These are phyloP conservation scores for Eupithecia insigniata DNA, from an alignment of 2,888 invertebrate species.

Conservation along the genomic window DNA sequence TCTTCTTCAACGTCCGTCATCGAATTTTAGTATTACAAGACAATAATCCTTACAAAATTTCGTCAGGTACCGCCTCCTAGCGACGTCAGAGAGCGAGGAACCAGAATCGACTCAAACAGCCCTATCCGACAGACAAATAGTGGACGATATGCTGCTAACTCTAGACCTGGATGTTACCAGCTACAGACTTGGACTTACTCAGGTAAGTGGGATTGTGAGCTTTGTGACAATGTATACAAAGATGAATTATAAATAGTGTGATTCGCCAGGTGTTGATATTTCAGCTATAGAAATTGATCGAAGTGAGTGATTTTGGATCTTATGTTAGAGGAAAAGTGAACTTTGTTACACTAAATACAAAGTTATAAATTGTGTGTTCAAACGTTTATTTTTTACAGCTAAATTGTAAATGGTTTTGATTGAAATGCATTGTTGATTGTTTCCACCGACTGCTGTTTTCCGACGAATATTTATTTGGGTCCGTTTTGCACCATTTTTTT, in stretches of 20 bases:
- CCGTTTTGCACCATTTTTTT: too few relatives aligned
- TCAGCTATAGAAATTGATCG: not conserved
- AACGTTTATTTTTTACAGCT: not conserved
- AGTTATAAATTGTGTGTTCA: not conserved
- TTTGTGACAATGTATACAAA: not conserved
- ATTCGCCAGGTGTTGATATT: not conserved
- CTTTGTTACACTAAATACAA: not conserved
- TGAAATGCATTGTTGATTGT: too few relatives aligned
- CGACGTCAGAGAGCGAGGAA: conserved; percentile 70
- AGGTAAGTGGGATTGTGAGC: conserved; percentile 85
- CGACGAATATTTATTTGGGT: too few relatives aligned
- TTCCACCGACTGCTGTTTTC: too few relatives aligned
- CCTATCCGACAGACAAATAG: conserved; percentile 86
- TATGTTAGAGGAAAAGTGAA: not conserved
- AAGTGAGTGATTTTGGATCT: not conserved
- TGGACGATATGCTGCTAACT: conserved; percentile 92
- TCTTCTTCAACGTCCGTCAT: too few relatives aligned
- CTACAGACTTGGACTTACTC: conserved; percentile 95
- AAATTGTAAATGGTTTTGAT: not conserved
- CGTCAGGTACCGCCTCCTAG: conserved; percentile 79
- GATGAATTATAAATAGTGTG: not conserved
- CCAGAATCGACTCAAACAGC: conserved; percentile 56
- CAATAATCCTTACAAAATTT: not conserved
- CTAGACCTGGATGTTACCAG: conserved; percentile 93
- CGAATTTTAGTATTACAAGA: too few relatives aligned